Evolutionary conservation across 2,797 vertebrate species (phyloP).

Genomic region (Acanthis flammea): DNA sequence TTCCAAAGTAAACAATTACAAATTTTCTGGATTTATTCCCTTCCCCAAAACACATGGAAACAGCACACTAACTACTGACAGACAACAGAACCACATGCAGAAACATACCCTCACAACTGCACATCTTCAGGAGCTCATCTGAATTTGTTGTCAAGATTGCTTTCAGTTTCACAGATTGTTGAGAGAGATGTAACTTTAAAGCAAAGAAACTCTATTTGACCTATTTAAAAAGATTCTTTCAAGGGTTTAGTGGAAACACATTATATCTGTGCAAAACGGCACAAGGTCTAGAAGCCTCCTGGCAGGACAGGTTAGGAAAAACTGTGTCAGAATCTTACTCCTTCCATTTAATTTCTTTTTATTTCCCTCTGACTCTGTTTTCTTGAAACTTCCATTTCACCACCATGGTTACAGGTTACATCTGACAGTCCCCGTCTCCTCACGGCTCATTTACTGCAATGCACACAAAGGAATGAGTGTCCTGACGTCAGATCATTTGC

Average conservation of each 20-base stretch:
- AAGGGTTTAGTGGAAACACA: slow-evolving; percentile 27
- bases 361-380: background rate
- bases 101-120: background rate
- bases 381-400: background rate
- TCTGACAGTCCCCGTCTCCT: background rate
- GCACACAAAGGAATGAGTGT: background rate
- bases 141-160: background rate
- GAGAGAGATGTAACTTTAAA: background rate
- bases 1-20: background rate
- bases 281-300: slow-evolving; percentile 14
- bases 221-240: slow-evolving; percentile 28
- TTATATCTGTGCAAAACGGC: background rate
- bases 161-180: background rate
- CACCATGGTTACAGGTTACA: background rate
- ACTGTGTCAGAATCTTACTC: background rate
- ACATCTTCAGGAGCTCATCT: background rate
- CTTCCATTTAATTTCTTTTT: slow-evolving; percentile 9
- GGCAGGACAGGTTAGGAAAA: slow-evolving; percentile 40
- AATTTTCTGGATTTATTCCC: background rate
- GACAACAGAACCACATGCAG: background rate
- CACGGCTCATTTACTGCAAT: slow-evolving; percentile 7
- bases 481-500: slow-evolving; percentile 13
- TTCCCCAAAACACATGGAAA: background rate
- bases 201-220: background rate
- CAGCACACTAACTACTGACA: background rate